Evolutionary conservation across 2,888 invertebrate species (phyloP), one percentile per base, ranked within the genome.

Genomic region (Limnephilus rhombicus): DNA sequence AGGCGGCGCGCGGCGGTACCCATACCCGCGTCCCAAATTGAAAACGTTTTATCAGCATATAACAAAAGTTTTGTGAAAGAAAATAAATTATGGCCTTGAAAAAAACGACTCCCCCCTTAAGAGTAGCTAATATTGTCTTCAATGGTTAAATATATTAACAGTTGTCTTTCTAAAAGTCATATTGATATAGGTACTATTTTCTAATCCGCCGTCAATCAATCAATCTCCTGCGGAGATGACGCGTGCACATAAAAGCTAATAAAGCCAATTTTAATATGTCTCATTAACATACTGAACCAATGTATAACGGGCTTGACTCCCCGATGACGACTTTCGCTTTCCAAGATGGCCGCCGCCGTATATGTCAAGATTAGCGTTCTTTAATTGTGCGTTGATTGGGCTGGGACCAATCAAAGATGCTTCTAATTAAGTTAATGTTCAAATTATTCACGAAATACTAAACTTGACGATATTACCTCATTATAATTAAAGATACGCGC

Each of bases 281-380:
- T 3, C n/a, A 68, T 68, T 68, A 68, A 68, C 68, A 68, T 68
- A 68, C 68, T 68, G 68, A 68, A 68, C 68, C 24, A 68, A 68
- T 9, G n/a, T 68, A 68, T 68, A 68, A 68, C 24, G 24, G 24
- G 24, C 68, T n/a, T 68, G 68, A 24, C 68, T 68, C 53, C 18
- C 24, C 24, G 68, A 68, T 34, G 83, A 37, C 37, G 83, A 83
- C 83, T 83, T 83, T 83, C 83, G 83, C 83, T 83, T 83, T 83
- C n/a, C 83, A 83, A 83, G 34, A 34, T 83, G 83, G 83, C 37
- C 24, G 41, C 37, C 37, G 24, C 24, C 2, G 68, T n/a, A n/a
- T 68, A 68, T 68, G 34, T 83, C 82, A 41, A 11, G 13, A 83
- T 83, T 83, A 83, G 68, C 68, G 24, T 24, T 83, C 15, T 83